Percentiles rank a stretch among this genome's conserved stretches.
Evolutionary conservation across 2,797 vertebrate species (phyloP).

Genomic region (Furcifer pardalis): DNA sequence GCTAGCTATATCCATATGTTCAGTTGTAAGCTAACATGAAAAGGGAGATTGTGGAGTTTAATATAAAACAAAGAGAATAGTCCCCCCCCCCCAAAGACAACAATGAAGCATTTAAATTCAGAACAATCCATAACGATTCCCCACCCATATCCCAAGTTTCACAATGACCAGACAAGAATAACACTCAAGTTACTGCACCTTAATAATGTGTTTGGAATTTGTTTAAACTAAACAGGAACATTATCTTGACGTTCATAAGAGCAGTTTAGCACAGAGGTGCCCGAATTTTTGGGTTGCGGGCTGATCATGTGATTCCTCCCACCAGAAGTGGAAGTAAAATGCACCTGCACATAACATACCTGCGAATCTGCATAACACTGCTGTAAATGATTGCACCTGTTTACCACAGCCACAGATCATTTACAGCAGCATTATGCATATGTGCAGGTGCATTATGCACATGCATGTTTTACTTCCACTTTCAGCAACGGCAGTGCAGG

Average conservation of each 20-base stretch:
- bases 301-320: no score
- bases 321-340: no score
- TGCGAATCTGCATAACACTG: no score
- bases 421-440: no score
- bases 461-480: no score
- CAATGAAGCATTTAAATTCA: conserved; percentile 4
- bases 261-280: neutral
- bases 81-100: neutral
- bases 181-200: neutral
- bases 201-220: neutral
- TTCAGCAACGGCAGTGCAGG: no score
- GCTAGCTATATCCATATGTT: neutral
- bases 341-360: no score
- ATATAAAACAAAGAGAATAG: neutral
- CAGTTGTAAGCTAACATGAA: neutral
- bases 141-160: neutral
- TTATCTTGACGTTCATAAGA: neutral
- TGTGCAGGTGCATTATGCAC: no score
- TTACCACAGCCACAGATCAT: no score
- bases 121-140: neutral
- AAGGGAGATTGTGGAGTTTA: neutral
- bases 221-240: neutral
- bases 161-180: neutral
- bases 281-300: no score
- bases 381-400: no score